phyloP scores from a whole-genome alignment of 1,140 invertebrate genomes.

The Tenebrio molitor region DNA sequence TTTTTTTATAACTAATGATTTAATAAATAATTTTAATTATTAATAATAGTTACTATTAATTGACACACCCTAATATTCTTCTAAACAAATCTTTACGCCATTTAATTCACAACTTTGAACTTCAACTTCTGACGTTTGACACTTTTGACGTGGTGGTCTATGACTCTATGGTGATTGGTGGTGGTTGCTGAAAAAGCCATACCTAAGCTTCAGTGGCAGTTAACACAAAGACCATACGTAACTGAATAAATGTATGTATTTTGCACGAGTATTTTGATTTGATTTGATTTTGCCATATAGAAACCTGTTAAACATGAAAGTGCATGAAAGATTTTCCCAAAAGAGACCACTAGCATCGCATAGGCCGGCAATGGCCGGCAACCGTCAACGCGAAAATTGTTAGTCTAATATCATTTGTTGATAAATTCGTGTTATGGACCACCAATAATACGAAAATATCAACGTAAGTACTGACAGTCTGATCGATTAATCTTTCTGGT shows the following conservation, averaged over 20 bases:
- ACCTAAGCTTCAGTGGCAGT: no score
- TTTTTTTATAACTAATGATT: neutral
- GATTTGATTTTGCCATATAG: no score
- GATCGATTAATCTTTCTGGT: neutral
- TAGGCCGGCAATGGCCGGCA: conserved; percentile 36
- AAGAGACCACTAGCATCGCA: no score
- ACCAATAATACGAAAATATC: neutral
- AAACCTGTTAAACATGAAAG: no score
- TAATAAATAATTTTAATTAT: conserved; percentile 41
- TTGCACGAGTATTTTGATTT: no score
- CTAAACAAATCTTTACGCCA: conserved; percentile 59
- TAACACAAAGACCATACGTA: no score
- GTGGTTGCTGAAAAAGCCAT: no score
- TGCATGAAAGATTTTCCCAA: no score
- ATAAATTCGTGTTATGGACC: conserved; percentile 13
- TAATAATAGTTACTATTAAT: conserved; percentile 25
- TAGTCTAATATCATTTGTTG: conserved; percentile 23
- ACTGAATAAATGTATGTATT: no score
- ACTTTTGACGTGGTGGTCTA: no score
- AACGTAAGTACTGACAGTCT: neutral
- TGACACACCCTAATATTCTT: conserved; percentile 57
- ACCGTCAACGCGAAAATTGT: conserved; percentile 24
- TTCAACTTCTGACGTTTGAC: conserved; percentile 43
- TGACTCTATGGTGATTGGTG: no score
- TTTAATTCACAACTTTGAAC: conserved; percentile 51